These are phyloP conservation scores for Sweltsa coloradensis DNA, from an alignment of 1,140 invertebrate genomes.

Conservation along the genomic window DNA sequence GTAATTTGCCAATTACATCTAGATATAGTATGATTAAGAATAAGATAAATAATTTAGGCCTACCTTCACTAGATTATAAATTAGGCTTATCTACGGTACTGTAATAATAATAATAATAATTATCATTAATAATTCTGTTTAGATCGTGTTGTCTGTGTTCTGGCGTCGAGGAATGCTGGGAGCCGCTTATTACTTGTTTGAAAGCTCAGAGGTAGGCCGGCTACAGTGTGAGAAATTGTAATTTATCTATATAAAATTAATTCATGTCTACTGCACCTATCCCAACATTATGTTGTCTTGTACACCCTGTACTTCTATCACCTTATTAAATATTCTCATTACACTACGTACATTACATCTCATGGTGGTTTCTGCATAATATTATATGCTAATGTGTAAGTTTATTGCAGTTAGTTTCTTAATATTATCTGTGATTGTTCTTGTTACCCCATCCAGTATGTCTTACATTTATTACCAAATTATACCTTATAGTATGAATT, in stretches of 20 bases:
- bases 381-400: background rate
- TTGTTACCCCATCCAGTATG: background rate
- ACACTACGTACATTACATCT: background rate
- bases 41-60: too few relatives aligned
- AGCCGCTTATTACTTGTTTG: slow-evolving; percentile 53
- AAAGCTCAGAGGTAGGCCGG: slow-evolving; percentile 39
- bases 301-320: slow-evolving; percentile 10
- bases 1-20: too few relatives aligned
- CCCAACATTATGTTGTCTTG: slow-evolving; percentile 20
- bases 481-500: slow-evolving; percentile 1
- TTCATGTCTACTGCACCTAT: too few relatives aligned
- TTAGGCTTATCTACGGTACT: too few relatives aligned
- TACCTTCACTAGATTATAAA: too few relatives aligned
- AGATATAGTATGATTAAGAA: too few relatives aligned
- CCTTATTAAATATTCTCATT: slow-evolving; percentile 2
- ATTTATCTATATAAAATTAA: slow-evolving; percentile 13
- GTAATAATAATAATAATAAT: too few relatives aligned
- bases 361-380: background rate
- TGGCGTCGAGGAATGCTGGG: slow-evolving; percentile 31
- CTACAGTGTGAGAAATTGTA: slow-evolving; percentile 26
- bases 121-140: too few relatives aligned
- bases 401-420: background rate
- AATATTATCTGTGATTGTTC: slow-evolving; percentile 9
- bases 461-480: background rate
- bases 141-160: slow-evolving; percentile 7